These are phyloP conservation scores for Tenthredo scrophulariae DNA, from an alignment of 2,888 invertebrate genomes.

Conservation along the genomic window DNA sequence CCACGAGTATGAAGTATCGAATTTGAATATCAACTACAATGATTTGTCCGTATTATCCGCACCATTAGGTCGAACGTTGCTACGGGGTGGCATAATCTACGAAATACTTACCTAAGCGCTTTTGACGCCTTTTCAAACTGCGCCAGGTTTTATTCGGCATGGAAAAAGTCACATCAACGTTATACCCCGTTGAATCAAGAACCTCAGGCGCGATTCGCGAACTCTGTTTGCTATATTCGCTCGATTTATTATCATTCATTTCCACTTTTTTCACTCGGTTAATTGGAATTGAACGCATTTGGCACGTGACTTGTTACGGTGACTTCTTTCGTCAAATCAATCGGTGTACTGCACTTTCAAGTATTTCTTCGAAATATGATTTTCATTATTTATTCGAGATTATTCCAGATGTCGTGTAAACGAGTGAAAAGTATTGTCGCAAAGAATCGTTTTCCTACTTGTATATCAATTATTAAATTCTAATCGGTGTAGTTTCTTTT, in stretches of 20 bases:
- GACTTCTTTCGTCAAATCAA: conserved; percentile 25
- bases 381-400: neutral
- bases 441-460: neutral
- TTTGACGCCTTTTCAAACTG: conserved; percentile 20
- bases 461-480: neutral
- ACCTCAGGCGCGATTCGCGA: neutral
- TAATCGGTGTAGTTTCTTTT: neutral
- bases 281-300: conserved; percentile 21
- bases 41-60: conserved; percentile 34
- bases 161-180: conserved; percentile 8
- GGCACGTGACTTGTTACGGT: conserved; percentile 23
- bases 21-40: conserved; percentile 40
- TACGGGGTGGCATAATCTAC: conserved; percentile 31
- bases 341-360: no score
- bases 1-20: neutral
- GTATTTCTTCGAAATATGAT: neutral
- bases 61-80: conserved; percentile 46
- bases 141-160: neutral
- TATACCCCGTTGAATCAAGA: conserved; percentile 17
- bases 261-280: conserved; percentile 5
- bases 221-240: neutral
- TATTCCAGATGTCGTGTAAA: neutral
- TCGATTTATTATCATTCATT: conserved; percentile 28
- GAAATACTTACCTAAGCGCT: conserved; percentile 37
- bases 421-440: neutral